phyloP scores from a whole-genome alignment of 1,140 invertebrate species.

The Drosophila virilis region DNA sequence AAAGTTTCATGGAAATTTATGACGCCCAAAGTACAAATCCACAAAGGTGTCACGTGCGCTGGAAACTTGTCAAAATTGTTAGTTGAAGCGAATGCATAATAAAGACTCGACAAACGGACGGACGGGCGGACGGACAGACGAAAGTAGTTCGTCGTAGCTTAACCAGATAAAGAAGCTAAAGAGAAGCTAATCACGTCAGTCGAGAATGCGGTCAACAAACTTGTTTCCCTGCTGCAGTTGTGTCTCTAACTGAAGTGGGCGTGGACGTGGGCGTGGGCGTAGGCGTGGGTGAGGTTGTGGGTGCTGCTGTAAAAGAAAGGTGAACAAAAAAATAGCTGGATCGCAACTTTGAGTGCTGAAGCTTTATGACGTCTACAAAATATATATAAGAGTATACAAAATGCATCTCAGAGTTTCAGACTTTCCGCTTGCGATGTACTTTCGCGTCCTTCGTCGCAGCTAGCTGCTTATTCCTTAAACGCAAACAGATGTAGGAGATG shows the following conservation, averaged over 20 bases:
- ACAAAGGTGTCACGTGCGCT: slow-evolving; percentile 75
- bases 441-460: neutral
- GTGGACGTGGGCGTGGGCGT: slow-evolving; percentile 9
- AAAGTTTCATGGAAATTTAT: slow-evolving; percentile 81
- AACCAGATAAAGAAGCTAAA: slow-evolving; percentile 69
- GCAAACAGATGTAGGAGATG: slow-evolving; percentile 14
- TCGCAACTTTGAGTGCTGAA: slow-evolving; percentile 17
- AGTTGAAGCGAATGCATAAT: slow-evolving; percentile 71
- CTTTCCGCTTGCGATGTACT: neutral
- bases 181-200: slow-evolving; percentile 61
- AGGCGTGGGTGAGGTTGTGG: slow-evolving; percentile 13
- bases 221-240: slow-evolving; percentile 52
- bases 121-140: neutral
- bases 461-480: slow-evolving; percentile 3
- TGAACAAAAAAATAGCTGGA: slow-evolving; percentile 24
- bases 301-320: slow-evolving; percentile 4
- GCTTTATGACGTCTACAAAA: slow-evolving; percentile 7
- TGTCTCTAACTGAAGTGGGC: neutral
- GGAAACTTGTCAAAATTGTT: slow-evolving; percentile 67
- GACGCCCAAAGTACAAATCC: slow-evolving; percentile 49
- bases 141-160: slow-evolving; percentile 38
- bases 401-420: neutral
- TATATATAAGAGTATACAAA: neutral
- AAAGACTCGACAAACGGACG: neutral
- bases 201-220: slow-evolving; percentile 76